A percentile compares a stretch with the other conserved stretches of the same genome.
These are phyloP conservation scores for Zygothrica quintamaculata DNA, from an alignment of 2,888 invertebrate species.

Conservation along the genomic window DNA sequence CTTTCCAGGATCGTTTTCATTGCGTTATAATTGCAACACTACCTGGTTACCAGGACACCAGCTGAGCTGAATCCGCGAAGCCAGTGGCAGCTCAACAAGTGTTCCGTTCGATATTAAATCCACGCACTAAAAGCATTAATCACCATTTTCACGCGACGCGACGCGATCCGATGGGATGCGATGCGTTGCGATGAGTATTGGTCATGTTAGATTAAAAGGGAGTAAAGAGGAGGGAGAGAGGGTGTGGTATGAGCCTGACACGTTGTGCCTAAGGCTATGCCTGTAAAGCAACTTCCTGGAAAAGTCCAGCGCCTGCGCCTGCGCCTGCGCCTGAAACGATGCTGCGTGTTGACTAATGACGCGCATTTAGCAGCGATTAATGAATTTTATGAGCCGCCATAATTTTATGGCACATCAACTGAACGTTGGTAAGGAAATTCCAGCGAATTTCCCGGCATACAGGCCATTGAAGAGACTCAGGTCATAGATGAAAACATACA, in stretches of 20 bases:
- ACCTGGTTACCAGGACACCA: constrained; percentile 45
- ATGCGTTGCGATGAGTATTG: background rate
- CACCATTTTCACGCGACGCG: constrained; percentile 77
- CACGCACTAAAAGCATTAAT: constrained; percentile 74
- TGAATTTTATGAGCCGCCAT: constrained; percentile 76
- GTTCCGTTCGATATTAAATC: constrained; percentile 74
- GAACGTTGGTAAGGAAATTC: constrained; percentile 60
- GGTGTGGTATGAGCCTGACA: constrained; percentile 38
- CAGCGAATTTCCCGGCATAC: constrained; percentile 68
- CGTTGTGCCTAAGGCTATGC: too few relatives aligned
- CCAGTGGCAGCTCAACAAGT: constrained; percentile 28
- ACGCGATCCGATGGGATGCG: constrained; percentile 31
- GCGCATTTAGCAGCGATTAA: constrained; percentile 80
- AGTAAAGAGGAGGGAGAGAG: constrained; percentile 18
- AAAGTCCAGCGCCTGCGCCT: constrained; percentile 58
- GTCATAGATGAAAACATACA: background rate
- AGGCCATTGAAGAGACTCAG: constrained; percentile 56
- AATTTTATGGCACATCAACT: constrained; percentile 78
- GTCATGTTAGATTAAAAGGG: background rate
- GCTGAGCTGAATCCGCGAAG: constrained; percentile 3
- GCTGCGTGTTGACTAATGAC: constrained; percentile 78
- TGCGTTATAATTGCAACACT: constrained; percentile 33
- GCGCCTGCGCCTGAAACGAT: constrained; percentile 17
- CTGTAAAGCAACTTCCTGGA: constrained; percentile 68
- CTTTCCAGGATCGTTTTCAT: constrained; percentile 62